phyloP scores from a whole-genome alignment of 1,140 invertebrate species.

The Sitophilus oryzae region DNA sequence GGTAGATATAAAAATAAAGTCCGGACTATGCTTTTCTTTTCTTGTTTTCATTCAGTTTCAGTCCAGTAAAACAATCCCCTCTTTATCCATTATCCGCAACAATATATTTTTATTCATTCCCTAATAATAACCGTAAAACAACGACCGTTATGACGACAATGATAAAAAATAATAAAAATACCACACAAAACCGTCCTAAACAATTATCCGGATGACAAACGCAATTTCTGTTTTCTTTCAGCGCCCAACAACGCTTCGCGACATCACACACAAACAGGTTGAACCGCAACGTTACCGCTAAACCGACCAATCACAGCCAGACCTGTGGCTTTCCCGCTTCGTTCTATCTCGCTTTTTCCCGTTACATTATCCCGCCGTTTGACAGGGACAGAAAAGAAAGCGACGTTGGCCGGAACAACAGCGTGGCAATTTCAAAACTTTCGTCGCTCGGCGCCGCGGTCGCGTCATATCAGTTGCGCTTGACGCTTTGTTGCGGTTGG shows the following conservation, averaged over 20 bases:
- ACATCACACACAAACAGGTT: constrained; percentile 6
- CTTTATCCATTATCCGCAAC: too few species aligned
- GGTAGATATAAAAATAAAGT: too few species aligned
- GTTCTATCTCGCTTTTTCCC: constrained; percentile 16
- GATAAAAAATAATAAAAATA: too few species aligned
- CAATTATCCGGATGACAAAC: neutral
- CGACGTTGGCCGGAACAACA: constrained; percentile 13
- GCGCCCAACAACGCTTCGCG: neutral
- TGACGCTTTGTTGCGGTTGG: neutral
- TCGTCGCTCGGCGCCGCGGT: constrained; percentile 10
- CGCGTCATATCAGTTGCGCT: neutral
- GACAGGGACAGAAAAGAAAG: constrained; percentile 16
- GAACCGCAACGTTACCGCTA: constrained; percentile 22
- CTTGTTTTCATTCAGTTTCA: too few species aligned
- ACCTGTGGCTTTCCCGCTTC: constrained; percentile 36
- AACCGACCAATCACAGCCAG: constrained; percentile 28
- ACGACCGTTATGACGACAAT: too few species aligned
- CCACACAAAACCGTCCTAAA: neutral
- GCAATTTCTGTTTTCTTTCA: neutral
- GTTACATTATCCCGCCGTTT: constrained; percentile 2
- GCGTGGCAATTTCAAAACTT: neutral
- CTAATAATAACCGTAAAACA: too few species aligned
- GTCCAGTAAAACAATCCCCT: too few species aligned
- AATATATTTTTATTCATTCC: too few species aligned
- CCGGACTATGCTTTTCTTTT: too few species aligned